Conservation (phyloP, 2,888 invertebrate species). For the Campopleginae sp. region DNA sequence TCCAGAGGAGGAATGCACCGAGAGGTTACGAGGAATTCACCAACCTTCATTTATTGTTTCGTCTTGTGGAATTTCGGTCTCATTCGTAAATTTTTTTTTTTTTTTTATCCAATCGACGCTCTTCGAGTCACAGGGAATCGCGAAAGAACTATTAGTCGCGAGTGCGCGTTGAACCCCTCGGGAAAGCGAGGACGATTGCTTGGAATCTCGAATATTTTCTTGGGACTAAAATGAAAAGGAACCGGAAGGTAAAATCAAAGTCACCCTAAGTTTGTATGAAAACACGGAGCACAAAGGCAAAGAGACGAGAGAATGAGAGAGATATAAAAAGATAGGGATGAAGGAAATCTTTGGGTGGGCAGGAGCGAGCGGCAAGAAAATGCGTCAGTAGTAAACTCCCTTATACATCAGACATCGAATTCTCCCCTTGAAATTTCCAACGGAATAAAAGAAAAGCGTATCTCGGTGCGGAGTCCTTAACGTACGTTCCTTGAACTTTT, state of each 20-base stretch:
- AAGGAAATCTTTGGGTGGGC: conserved; percentile 42
- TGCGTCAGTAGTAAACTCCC: conserved; percentile 57
- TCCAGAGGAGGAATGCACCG: conserved; percentile 61
- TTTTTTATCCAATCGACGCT: conserved; percentile 3
- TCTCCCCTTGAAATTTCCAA: conserved; percentile 31
- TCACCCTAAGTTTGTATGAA: conserved; percentile 53
- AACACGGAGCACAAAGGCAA: conserved; percentile 54
- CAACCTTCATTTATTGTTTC: background rate
- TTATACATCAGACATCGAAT: conserved; percentile 54
- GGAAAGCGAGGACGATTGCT: conserved; percentile 34
- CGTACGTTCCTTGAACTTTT: conserved; percentile 30
- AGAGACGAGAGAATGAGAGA: conserved; percentile 37
- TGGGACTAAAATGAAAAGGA: background rate
- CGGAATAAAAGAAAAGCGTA: conserved; percentile 53
- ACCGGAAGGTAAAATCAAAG: conserved; percentile 56
- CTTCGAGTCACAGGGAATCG: conserved; percentile 28
- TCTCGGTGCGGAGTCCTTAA: conserved; percentile 45
- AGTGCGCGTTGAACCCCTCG: background rate
- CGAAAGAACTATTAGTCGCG: conserved; percentile 3
- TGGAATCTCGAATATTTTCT: background rate
- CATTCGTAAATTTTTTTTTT: conserved; percentile 49
- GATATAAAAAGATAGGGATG: conserved; percentile 32
- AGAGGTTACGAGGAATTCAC: conserved; percentile 14
- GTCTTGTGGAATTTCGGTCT: background rate
- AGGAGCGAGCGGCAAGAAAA: conserved; percentile 54